Evolutionary conservation across 2,797 vertebrate species (phyloP).

Genomic region (Limosa lapponica): DNA sequence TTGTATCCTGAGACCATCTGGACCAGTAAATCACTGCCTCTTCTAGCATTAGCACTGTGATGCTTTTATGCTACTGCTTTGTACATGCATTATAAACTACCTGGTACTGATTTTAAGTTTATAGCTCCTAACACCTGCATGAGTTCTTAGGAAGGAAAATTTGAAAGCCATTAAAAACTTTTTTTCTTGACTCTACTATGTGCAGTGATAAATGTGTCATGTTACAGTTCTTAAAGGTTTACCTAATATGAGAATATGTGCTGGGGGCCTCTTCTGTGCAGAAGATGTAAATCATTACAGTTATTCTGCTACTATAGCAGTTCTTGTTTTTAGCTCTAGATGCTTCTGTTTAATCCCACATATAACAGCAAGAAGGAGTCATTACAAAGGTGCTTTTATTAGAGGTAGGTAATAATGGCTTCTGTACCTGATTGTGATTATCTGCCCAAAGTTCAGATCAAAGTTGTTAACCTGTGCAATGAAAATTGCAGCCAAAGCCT

Average conservation of each 20-base stretch:
- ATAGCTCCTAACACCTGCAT: not conserved
- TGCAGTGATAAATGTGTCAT: not conserved
- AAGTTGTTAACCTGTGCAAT: conserved; percentile 98
- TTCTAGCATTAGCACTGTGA: not conserved
- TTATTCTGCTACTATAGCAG: not conserved
- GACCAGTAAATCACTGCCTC: not conserved
- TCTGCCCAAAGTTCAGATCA: conserved; percentile 97
- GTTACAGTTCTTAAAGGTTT: not conserved
- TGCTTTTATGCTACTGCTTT: not conserved
- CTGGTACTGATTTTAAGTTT: not conserved
- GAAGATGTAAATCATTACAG: not conserved
- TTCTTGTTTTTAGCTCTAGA: not conserved
- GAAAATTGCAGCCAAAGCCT: conserved; percentile 95
- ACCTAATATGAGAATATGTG: not conserved
- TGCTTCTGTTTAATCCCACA: not conserved
- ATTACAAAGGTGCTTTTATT: not conserved
- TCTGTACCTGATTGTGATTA: conserved; percentile 95
- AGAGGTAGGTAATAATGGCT: not conserved
- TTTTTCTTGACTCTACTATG: not conserved
- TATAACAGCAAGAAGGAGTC: not conserved
- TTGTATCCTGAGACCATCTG: not conserved
- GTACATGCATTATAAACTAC: not conserved
- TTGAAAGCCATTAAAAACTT: not conserved
- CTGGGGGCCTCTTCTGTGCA: not conserved
- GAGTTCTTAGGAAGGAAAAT: not conserved